These are phyloP conservation scores for Mythimna ferrago DNA, from an alignment of 2,888 invertebrate genomes.

Conservation along the genomic window DNA sequence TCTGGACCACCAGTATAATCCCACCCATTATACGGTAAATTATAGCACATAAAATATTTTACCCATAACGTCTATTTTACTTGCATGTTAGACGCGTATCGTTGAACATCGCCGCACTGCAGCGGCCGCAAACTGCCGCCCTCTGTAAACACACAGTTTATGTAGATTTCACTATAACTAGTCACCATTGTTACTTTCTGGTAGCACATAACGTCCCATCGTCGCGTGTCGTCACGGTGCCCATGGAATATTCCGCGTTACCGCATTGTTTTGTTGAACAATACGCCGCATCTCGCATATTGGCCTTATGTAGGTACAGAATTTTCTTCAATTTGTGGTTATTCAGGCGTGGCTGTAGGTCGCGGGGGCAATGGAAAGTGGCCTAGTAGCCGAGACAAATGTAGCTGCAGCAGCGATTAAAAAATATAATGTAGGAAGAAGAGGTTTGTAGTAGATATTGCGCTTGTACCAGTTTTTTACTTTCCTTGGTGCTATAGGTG, in stretches of 20 bases:
- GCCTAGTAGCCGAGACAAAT: slow-evolving; percentile 6
- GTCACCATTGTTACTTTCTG: slow-evolving; percentile 50
- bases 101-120: not conserved
- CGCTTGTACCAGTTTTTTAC: too few relatives aligned
- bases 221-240: slow-evolving; percentile 37
- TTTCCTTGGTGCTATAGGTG: too few relatives aligned
- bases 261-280: slow-evolving; percentile 35
- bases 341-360: slow-evolving; percentile 15
- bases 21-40: not conserved
- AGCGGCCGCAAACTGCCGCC: slow-evolving; percentile 6
- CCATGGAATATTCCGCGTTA: slow-evolving; percentile 34
- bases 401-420: too few relatives aligned
- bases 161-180: slow-evolving; percentile 38
- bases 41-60: slow-evolving; percentile 9
- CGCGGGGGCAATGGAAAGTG: slow-evolving; percentile 29
- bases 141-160: slow-evolving; percentile 34
- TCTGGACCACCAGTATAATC: slow-evolving; percentile 28
- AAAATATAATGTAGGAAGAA: too few relatives aligned
- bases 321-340: slow-evolving; percentile 7
- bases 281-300: slow-evolving; percentile 23
- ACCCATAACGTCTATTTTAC: slow-evolving; percentile 12
- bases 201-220: slow-evolving; percentile 33
- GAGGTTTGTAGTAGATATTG: too few relatives aligned
- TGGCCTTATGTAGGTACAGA: slow-evolving; percentile 21
- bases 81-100: slow-evolving; percentile 7